These are phyloP conservation scores for Taenioides sp. DNA, from an alignment of 2,797 vertebrate genomes.

Conservation along the genomic window DNA sequence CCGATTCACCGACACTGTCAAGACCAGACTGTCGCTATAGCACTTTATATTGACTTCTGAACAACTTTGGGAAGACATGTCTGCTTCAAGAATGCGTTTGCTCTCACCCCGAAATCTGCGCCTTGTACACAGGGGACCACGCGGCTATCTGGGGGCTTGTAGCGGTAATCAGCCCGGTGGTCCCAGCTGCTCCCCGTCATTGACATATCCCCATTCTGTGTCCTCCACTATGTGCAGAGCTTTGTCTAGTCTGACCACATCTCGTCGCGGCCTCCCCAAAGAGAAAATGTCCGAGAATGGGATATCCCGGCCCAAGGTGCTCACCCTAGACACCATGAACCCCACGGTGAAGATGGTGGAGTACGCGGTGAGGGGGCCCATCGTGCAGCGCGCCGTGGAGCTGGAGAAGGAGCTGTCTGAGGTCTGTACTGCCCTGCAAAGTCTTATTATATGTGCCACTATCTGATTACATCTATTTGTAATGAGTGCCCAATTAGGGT, in stretches of 20 bases:
- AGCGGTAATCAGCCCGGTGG: slow-evolving; percentile 5
- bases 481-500: neutral
- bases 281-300: slow-evolving; percentile 77
- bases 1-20: slow-evolving; percentile 26
- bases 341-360: slow-evolving; percentile 83
- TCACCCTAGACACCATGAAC: slow-evolving; percentile 88
- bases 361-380: slow-evolving; percentile 87
- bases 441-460: neutral
- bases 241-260: slow-evolving; percentile 64
- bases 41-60: neutral
- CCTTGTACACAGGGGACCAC: slow-evolving; percentile 37
- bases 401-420: slow-evolving; percentile 86
- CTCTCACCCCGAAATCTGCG: slow-evolving; percentile 42
- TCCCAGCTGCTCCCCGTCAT: slow-evolving; percentile 39
- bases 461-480: neutral
- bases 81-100: slow-evolving; percentile 53
- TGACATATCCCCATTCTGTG: slow-evolving; percentile 50
- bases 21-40: slow-evolving; percentile 9
- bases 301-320: slow-evolving; percentile 72
- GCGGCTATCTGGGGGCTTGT: slow-evolving; percentile 26
- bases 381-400: slow-evolving; percentile 85
- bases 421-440: slow-evolving; percentile 63
- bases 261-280: slow-evolving; percentile 60
- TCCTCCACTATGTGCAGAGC: slow-evolving; percentile 62
- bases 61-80: slow-evolving; percentile 38